Base-by-base conservation (phyloP, 1,140 invertebrate species). In the Drosophila auraria region DNA sequence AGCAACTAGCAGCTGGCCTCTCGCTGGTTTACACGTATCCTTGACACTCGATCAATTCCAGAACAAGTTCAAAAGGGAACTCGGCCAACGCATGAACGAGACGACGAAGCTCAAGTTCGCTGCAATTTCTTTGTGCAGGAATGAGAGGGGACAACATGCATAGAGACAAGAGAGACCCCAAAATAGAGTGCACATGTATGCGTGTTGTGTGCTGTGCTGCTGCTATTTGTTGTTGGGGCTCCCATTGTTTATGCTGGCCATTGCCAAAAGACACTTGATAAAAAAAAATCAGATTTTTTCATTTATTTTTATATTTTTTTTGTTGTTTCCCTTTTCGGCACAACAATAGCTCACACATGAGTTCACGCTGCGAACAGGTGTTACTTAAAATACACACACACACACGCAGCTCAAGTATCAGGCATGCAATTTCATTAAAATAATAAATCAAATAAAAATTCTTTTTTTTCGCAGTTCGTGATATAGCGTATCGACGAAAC, bases 231-330 rank as follows among this genome's bases (percentile, higher is more conserved):
- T 68, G 51, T 61, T 65, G 47, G 65, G 58, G 49, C 14, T 63
- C 23, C 65, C 64, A 84, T 89, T 87, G 84, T 83, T 84, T 87
- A 89, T 83, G 70, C 69, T 83, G 70, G 68, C 72, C 84, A 83
- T 81, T 89, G 84, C 78, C 83, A 81, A 83, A 78, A 83, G 83
- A 78, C 78, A 89, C 84, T 89, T 87, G 84, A 89, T 84, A 78
- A 83, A 87, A 86, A 86, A 56, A 53, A 57, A 57, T 81, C 63
- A 30, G 61, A 42, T 51, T 82, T 78, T 58, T 30, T 40, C 20
- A 15, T 25, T 53, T 45, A 0, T 20, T 17, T 30, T 38, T 17
- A 23, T 11, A 33, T 45, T 14, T 6, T 0, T 33, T 59, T 15
- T 57, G 50, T 27, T 56, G 11, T 23, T 47, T 7, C 36, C 20